phyloP scores from a whole-genome alignment of 2,888 invertebrate genomes.

The Rhagonycha lutea region DNA sequence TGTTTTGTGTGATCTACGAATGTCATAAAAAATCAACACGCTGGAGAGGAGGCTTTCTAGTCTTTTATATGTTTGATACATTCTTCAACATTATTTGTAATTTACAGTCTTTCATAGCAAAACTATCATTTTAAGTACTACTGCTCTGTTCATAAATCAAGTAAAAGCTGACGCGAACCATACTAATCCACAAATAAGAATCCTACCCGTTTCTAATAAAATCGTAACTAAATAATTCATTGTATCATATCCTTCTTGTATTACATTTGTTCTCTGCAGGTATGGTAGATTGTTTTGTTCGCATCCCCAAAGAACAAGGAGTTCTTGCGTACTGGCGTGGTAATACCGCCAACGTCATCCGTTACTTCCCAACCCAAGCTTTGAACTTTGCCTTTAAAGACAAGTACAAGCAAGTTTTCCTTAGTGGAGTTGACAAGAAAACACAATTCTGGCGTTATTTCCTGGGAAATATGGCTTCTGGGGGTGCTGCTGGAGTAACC shows the following conservation, averaged over 20 bases:
- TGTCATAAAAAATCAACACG: too few relatives aligned
- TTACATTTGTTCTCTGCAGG: constrained; percentile 55
- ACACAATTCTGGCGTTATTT: constrained; percentile 88
- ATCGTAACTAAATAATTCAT: too few relatives aligned
- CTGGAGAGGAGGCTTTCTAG: too few relatives aligned
- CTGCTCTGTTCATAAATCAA: too few relatives aligned
- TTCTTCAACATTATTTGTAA: too few relatives aligned
- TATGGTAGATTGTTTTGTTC: constrained; percentile 81
- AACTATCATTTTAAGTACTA: too few relatives aligned
- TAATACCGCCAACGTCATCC: constrained; percentile 90
- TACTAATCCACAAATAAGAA: too few relatives aligned
- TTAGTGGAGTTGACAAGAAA: constrained; percentile 85
- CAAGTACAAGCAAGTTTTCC: constrained; percentile 85
- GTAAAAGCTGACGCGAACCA: too few relatives aligned
- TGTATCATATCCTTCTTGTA: not conserved
- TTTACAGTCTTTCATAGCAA: too few relatives aligned
- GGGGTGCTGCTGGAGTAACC: constrained; percentile 93
- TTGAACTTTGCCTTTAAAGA: constrained; percentile 96
- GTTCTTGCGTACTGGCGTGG: constrained; percentile 88
- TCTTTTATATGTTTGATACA: too few relatives aligned
- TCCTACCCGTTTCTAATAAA: too few relatives aligned
- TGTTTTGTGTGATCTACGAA: too few relatives aligned
- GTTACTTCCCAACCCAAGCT: constrained; percentile 94
- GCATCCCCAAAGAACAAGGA: constrained; percentile 88
- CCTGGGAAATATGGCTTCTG: constrained; percentile 86